Evolutionary conservation across 2,113 vertebrate species (phyloP).

Genomic region (Poeciliopsis occidentalis): DNA sequence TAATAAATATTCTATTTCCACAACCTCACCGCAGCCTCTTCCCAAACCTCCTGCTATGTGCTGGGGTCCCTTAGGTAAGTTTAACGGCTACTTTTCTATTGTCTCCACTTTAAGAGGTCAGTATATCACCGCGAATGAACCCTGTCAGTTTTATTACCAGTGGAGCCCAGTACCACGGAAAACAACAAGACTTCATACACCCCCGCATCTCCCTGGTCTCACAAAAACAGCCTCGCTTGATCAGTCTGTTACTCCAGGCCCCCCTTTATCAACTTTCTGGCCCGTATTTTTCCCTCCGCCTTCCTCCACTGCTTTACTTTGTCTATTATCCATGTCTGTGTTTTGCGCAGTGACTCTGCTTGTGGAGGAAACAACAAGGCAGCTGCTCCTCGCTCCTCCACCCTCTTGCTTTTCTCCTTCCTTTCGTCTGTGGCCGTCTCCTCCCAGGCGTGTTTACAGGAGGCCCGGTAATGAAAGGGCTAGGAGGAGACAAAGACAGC

Average conservation of each 20-base stretch:
- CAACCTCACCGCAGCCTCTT: slow-evolving; percentile 39
- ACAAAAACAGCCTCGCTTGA: slow-evolving; percentile 82
- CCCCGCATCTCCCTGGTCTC: slow-evolving; percentile 76
- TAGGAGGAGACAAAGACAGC: slow-evolving; percentile 72
- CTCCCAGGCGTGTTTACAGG: slow-evolving; percentile 68
- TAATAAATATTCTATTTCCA: slow-evolving; percentile 81
- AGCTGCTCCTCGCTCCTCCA: slow-evolving; percentile 46
- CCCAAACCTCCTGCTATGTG: slow-evolving; percentile 51
- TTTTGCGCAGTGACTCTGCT: slow-evolving; percentile 53
- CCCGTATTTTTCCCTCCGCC: slow-evolving; percentile 34
- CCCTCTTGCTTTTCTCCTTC: slow-evolving; percentile 10
- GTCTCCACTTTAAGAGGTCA: slow-evolving; percentile 83
- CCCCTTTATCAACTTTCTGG: slow-evolving; percentile 39
- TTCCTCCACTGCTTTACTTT: slow-evolving; percentile 28
- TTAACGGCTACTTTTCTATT: slow-evolving; percentile 86
- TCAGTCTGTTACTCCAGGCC: slow-evolving; percentile 77
- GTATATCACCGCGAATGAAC: slow-evolving; percentile 85
- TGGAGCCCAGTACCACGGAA: slow-evolving; percentile 78
- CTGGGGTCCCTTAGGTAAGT: slow-evolving; percentile 81
- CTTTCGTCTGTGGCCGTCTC: slow-evolving; percentile 47
- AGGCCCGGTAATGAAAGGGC: slow-evolving; percentile 77
- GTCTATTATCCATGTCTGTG: slow-evolving; percentile 58
- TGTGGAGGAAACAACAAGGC: slow-evolving; percentile 70
- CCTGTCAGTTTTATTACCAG: slow-evolving; percentile 86
- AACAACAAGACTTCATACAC: slow-evolving; percentile 84